Evolutionary conservation across 37 sponge, comb jelly and placozoan genomes (phyloP).

Genomic region (Oscarella lobularis): DNA sequence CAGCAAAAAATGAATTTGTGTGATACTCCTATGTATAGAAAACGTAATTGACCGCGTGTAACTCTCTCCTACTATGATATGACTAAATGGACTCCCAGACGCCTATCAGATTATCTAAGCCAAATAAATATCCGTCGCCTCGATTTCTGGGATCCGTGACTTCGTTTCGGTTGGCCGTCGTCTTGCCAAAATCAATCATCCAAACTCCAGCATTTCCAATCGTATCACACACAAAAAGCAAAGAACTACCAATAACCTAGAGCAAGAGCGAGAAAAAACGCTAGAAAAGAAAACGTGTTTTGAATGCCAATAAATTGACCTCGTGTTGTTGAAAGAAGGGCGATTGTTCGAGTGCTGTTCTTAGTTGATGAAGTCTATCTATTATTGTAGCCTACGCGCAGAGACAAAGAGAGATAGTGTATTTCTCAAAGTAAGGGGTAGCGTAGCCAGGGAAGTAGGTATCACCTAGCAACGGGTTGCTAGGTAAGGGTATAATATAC

Average conservation of each 20-base stretch:
- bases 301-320: no score
- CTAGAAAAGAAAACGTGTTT: no score
- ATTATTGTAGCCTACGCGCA: slow-evolving; percentile 46
- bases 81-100: slow-evolving; percentile 39
- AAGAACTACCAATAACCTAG: slow-evolving; percentile 86
- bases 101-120: slow-evolving; percentile 86
- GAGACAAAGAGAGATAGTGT: no score
- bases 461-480: no score
- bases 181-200: slow-evolving; percentile 98
- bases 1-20: no score
- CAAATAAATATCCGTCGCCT: slow-evolving; percentile 95
- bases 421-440: no score
- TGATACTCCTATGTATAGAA: no score
- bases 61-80: no score
- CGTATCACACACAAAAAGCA: slow-evolving; percentile 84
- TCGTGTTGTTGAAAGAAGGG: slow-evolving; percentile 73
- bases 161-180: slow-evolving; percentile 42
- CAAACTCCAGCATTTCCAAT: slow-evolving; percentile 39
- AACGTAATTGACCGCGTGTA: no score
- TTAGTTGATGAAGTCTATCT: slow-evolving; percentile 39
- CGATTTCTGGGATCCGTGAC: slow-evolving; percentile 65
- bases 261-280: not conserved
- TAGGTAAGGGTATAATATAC: no score
- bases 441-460: no score
- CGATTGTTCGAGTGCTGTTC: slow-evolving; percentile 39